These are phyloP conservation scores for Isaurus tuberculatus DNA, from an alignment of 92 coral and sea anemone species.

Conservation along the genomic window DNA sequence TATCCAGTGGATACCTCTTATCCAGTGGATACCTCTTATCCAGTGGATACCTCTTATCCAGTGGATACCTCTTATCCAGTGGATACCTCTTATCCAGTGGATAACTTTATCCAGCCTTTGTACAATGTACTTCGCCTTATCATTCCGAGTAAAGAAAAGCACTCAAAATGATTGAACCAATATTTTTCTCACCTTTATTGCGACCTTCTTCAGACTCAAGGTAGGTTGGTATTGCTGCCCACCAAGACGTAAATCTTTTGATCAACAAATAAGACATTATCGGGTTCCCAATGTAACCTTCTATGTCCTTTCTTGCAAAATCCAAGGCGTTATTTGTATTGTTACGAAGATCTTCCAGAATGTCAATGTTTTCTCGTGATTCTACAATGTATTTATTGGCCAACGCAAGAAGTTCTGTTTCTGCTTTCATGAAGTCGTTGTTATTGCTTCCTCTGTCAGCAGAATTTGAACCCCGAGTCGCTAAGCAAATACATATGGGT, in stretches of 20 bases:
- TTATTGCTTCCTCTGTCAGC: neutral
- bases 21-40: too few species aligned
- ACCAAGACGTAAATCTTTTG: conserved; percentile 51
- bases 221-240: conserved; percentile 46
- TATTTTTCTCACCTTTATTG: neutral
- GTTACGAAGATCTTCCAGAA: conserved; percentile 23
- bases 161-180: neutral
- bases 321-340: conserved; percentile 24
- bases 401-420: neutral
- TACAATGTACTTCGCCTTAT: neutral
- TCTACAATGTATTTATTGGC: conserved; percentile 36
- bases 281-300: conserved; percentile 62
- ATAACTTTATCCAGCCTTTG: neutral
- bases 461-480: neutral
- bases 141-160: neutral
- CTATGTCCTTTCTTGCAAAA: conserved; percentile 34
- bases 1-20: too few species aligned
- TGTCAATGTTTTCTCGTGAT: conserved; percentile 38
- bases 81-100: too few species aligned
- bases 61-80: too few species aligned
- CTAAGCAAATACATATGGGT: neutral
- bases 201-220: neutral
- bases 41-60: too few species aligned
- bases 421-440: neutral
- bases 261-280: conserved; percentile 54